Evolutionary conservation across 2,888 invertebrate genomes (phyloP).

Genomic region (Mantis religiosa): DNA sequence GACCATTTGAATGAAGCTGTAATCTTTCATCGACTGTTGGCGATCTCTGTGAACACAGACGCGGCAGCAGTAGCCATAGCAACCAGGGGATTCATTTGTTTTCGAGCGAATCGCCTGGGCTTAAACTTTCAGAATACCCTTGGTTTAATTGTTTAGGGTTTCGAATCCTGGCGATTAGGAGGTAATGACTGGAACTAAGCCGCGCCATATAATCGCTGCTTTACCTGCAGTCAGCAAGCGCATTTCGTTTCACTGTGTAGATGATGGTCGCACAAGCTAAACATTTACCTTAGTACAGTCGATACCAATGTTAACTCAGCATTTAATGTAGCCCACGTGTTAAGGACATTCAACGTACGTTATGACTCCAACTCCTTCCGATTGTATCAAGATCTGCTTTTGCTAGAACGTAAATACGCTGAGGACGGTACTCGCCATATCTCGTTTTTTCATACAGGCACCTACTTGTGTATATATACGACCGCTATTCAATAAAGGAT

Average conservation of each 20-base stretch:
- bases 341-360: too few relatives aligned
- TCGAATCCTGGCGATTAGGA: neutral
- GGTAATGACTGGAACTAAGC: neutral
- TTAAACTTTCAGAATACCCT: neutral
- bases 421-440: too few relatives aligned
- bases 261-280: neutral
- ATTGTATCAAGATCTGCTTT: too few relatives aligned
- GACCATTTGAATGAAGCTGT: neutral
- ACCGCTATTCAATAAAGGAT: too few relatives aligned
- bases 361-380: too few relatives aligned
- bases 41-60: neutral
- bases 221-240: neutral
- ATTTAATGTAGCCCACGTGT: too few relatives aligned
- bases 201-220: neutral
- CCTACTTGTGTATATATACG: too few relatives aligned
- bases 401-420: too few relatives aligned
- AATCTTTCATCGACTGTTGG: neutral
- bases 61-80: neutral
- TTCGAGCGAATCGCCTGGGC: neutral
- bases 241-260: neutral
- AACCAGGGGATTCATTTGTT: neutral
- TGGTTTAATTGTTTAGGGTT: neutral
- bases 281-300: neutral
- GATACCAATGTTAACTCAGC: neutral
- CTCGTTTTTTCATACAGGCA: too few relatives aligned